phyloP scores from a whole-genome alignment of 2,797 vertebrate species.

The Hozukius guyotensis region DNA sequence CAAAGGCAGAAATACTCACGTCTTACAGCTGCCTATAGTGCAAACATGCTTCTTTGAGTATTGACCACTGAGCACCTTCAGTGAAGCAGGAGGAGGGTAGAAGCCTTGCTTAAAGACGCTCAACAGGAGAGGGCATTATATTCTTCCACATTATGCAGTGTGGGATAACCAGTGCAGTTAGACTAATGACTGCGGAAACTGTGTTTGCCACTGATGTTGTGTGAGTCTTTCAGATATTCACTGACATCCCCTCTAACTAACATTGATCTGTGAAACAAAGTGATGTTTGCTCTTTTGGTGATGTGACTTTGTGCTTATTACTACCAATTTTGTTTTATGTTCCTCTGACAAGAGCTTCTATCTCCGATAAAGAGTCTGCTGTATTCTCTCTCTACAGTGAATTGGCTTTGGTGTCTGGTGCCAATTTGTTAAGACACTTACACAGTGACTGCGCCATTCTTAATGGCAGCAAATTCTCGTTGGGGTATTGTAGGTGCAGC shows the following conservation, averaged over 20 bases:
- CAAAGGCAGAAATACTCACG: background rate
- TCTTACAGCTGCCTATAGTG: background rate
- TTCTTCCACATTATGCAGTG: conserved; percentile 13
- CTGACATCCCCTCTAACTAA: conserved; percentile 1
- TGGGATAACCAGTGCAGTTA: background rate
- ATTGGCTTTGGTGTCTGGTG: conserved; percentile 38
- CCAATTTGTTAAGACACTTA: conserved; percentile 38
- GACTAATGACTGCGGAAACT: conserved; percentile 10
- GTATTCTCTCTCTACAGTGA: conserved; percentile 17
- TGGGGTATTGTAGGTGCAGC: conserved; percentile 4
- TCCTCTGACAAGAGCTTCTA: conserved; percentile 31
- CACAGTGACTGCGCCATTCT: conserved; percentile 21
- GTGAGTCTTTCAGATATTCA: conserved; percentile 1
- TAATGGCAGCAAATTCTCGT: conserved; percentile 5
- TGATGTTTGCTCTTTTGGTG: conserved; percentile 35
- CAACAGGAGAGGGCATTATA: background rate
- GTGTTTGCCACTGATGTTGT: conserved; percentile 2
- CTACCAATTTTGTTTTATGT: conserved; percentile 31
- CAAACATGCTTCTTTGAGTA: background rate
- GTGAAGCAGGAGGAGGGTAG: background rate
- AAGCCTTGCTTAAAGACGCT: conserved; percentile 6
- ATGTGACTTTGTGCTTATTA: conserved; percentile 37
- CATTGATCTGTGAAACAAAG: conserved; percentile 23
- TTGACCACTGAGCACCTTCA: background rate
- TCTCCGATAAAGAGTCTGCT: conserved; percentile 13